Base-by-base conservation (phyloP, 2,797 vertebrate genomes). In the Pelochelys cantorii region DNA sequence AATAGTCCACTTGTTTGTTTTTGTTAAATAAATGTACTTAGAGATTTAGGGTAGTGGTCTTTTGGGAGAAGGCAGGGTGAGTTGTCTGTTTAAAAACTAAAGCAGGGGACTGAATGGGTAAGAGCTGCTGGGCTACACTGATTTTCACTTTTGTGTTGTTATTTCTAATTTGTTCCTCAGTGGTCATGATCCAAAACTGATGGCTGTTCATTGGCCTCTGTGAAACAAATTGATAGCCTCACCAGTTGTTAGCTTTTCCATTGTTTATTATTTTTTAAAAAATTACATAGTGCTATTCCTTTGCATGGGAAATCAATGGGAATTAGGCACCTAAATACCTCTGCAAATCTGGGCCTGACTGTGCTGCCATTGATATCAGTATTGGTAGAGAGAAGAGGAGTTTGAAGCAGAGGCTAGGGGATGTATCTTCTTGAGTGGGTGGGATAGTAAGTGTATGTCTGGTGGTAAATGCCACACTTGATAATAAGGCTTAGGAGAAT, bases 261-360 rank as follows among this genome's bases (percentile, higher is more conserved):
- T 82, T 31, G 42, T 85, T 92, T 56, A 78, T 84, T 88, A 60
- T 91, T 87, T 81, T 62, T 94, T 86, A 80, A 86, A 91, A 18
- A 7, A 71, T 31, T 88, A 71, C 48, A 88, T 84, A 65, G 79
- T 81, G 18, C 87, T 68, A 34, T 55, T 84, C 81, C 42, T 60
- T 93, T 87, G 59, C 68, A 37, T 37, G 11, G 68, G 68, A 22
- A 71, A 71, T 71, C 68, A 71, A 6, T 71, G 34, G 18, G 11
- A 37, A 18, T 37, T 37, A 37, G 34, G 68, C n/a, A 71, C 22
- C 27, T 42, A 57, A 57, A 34, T 77, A 8, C 86, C 91, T 93
- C 75, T n/a, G 88, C 87, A n/a, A 91, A 78, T 78, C 86, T 90
- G 1, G 0, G 65, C 74, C 48, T 82, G 57, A 90, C 56, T 1